phyloP scores from a whole-genome alignment of 2,888 invertebrate genomes.

The Ceramica pisi region DNA sequence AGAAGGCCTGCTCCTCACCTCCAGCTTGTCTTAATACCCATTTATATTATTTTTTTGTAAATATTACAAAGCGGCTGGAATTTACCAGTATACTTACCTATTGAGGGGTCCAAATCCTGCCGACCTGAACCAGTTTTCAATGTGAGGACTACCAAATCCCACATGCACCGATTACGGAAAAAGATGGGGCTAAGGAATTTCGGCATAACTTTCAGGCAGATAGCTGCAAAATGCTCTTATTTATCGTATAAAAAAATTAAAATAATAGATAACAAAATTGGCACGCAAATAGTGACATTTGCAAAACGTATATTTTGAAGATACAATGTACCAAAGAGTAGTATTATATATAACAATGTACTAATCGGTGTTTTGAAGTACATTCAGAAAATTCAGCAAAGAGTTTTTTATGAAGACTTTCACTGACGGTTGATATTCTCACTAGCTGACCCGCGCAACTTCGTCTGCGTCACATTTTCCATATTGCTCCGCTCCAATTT shows the following conservation, averaged over 20 bases:
- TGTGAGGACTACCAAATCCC: conserved; percentile 32
- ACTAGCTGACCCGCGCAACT: too few species aligned
- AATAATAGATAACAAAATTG: conserved; percentile 9
- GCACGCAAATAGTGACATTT: conserved; percentile 19
- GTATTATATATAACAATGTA: too few species aligned
- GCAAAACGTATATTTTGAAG: background rate
- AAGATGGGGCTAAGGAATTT: conserved; percentile 25
- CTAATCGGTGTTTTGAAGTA: too few species aligned
- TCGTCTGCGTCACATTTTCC: too few species aligned
- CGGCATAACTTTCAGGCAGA: conserved; percentile 19
- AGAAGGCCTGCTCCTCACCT: too few species aligned
- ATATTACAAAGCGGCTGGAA: background rate
- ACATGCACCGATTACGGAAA: conserved; percentile 35
- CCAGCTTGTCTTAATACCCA: too few species aligned
- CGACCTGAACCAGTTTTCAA: conserved; percentile 30
- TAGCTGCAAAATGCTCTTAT: conserved; percentile 8
- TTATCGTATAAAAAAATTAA: conserved; percentile 17
- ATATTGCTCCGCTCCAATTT: too few species aligned
- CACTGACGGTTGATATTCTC: background rate
- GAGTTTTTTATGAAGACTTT: background rate
- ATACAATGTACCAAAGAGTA: too few species aligned
- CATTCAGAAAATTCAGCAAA: background rate
- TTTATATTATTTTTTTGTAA: too few species aligned
- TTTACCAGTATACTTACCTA: conserved; percentile 10
- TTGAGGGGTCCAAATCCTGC: conserved; percentile 25